phyloP scores from a whole-genome alignment of 2,888 invertebrate species.

The Patella pellucida region DNA sequence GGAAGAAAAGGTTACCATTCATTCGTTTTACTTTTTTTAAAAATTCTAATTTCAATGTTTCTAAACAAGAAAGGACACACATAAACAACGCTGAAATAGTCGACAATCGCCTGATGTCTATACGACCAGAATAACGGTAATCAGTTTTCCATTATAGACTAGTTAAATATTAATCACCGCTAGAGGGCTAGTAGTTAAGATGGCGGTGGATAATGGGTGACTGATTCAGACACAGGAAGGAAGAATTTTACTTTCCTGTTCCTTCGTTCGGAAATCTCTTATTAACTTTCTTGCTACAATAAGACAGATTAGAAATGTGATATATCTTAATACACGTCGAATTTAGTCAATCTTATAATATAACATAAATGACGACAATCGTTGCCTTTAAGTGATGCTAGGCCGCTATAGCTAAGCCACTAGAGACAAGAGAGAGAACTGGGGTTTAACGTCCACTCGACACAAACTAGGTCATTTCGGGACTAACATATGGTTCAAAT shows the following conservation, averaged over 20 bases:
- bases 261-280: conserved; percentile 3
- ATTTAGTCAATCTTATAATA: not conserved
- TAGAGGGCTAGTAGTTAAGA: conserved; percentile 7
- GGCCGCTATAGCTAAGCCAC: too few species aligned
- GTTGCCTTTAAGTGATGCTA: too few species aligned
- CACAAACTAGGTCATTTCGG: too few species aligned
- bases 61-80: not conserved
- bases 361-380: too few species aligned
- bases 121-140: not conserved
- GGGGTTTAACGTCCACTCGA: too few species aligned
- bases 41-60: not conserved
- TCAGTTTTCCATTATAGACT: conserved; percentile 9
- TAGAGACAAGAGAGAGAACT: too few species aligned
- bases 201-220: not conserved
- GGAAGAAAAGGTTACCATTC: too few species aligned
- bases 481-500: too few species aligned
- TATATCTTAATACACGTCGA: not conserved
- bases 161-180: conserved; percentile 9
- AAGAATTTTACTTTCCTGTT: conserved; percentile 4
- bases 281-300: not conserved
- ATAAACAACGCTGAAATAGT: not conserved
- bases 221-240: not conserved
- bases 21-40: rapidly evolving
- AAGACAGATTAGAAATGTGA: not conserved
- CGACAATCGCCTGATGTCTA: not conserved